A percentile compares a stretch with the other conserved stretches of the same genome.
phyloP scores from a whole-genome alignment of 2,797 vertebrate species.

The Balearica regulorum region DNA sequence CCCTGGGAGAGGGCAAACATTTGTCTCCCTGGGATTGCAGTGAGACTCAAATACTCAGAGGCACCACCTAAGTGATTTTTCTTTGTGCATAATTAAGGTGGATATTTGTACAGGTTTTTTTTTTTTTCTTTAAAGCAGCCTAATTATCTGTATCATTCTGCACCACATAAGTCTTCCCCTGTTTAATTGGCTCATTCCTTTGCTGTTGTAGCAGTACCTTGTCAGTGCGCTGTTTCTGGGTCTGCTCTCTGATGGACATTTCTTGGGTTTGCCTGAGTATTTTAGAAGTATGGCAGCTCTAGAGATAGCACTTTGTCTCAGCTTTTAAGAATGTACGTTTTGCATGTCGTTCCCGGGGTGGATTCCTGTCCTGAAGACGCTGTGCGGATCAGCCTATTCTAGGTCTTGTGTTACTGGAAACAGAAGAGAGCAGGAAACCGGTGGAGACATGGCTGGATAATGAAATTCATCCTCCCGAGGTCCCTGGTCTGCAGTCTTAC shows the following conservation, averaged over 20 bases:
- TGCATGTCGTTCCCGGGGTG: background rate
- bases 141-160: background rate
- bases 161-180: background rate
- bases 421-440: background rate
- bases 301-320: background rate
- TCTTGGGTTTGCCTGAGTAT: background rate
- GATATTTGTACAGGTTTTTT: background rate
- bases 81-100: background rate
- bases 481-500: background rate
- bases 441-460: background rate
- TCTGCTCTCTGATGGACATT: accelerated
- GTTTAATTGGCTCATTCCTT: background rate
- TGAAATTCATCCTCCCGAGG: background rate
- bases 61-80: background rate
- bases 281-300: background rate
- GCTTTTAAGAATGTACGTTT: accelerated
- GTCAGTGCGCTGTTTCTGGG: background rate
- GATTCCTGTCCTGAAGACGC: background rate
- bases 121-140: background rate
- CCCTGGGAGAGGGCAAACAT: background rate
- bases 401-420: background rate
- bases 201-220: background rate
- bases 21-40: background rate
- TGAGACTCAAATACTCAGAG: background rate
- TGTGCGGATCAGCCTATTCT: background rate